A percentile compares a stretch with the other conserved stretches of the same genome.
Conservation (phyloP, 2,797 vertebrate genomes). For the Cossypha dichroa region DNA sequence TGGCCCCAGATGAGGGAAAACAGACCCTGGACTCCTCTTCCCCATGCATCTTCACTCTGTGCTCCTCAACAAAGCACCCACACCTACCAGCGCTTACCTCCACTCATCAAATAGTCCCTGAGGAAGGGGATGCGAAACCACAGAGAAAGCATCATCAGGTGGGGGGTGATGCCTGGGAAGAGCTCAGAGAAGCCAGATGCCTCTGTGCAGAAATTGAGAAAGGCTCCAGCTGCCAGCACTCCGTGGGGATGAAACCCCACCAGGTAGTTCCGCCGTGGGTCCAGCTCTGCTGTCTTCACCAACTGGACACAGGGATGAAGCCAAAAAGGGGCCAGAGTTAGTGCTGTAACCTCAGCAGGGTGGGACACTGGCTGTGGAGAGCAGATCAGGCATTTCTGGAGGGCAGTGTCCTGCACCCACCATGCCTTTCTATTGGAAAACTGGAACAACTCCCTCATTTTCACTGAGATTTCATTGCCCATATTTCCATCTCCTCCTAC, state of each 20-base stretch:
- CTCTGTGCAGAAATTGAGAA: constrained; percentile 88
- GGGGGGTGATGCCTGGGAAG: constrained; percentile 84
- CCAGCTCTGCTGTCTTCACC: constrained; percentile 89
- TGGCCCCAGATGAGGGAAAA: background rate
- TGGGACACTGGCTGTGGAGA: background rate
- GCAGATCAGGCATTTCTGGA: background rate
- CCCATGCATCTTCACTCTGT: background rate
- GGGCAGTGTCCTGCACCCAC: background rate
- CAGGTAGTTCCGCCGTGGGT: constrained; percentile 88
- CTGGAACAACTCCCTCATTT: background rate
- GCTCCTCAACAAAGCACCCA: background rate
- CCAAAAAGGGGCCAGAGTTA: background rate
- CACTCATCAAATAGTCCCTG: constrained; percentile 89
- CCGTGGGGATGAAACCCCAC: constrained; percentile 93
- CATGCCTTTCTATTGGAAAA: background rate
- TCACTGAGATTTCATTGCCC: background rate
- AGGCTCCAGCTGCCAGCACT: constrained; percentile 86
- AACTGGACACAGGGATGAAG: constrained; percentile 75
- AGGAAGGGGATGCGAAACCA: constrained; percentile 92
- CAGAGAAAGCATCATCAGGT: constrained; percentile 88
- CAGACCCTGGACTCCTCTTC: background rate
- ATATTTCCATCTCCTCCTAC: background rate
- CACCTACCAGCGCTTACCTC: constrained; percentile 74
- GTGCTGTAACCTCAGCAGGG: background rate
- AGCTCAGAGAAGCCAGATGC: constrained; percentile 81